Conservation (phyloP, 1,140 invertebrate species). For the Philotrypesis tridentata region DNA sequence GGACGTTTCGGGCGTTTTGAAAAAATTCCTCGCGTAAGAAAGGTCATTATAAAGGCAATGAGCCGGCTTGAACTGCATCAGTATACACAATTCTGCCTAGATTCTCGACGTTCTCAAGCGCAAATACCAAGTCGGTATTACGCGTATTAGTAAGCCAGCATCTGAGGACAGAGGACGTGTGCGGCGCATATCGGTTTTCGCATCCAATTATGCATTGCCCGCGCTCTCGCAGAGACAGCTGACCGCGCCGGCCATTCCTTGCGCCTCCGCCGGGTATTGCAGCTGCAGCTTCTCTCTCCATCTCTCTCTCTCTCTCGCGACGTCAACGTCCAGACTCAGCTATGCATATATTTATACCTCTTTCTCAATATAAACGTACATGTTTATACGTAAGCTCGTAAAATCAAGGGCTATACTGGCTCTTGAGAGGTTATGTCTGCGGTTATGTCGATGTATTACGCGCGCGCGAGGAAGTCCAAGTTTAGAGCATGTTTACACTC, state of each 20-base stretch:
- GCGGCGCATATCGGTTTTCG: slow-evolving; percentile 28
- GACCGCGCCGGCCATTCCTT: slow-evolving; percentile 55
- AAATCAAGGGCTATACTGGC: background rate
- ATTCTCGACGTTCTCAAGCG: slow-evolving; percentile 7
- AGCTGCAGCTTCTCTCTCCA: slow-evolving; percentile 64
- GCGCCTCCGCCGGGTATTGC: slow-evolving; percentile 18
- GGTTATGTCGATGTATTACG: background rate
- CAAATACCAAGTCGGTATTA: background rate
- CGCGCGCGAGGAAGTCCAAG: background rate
- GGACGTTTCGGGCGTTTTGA: too few species aligned
- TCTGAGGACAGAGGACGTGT: background rate
- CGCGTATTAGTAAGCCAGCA: background rate
- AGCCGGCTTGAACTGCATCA: background rate
- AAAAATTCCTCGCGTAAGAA: background rate
- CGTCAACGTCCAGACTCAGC: background rate
- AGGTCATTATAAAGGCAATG: background rate
- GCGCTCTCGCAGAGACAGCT: slow-evolving; percentile 60
- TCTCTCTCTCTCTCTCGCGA: background rate
- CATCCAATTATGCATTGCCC: slow-evolving; percentile 31
- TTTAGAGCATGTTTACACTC: background rate
- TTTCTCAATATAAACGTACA: background rate
- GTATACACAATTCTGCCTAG: background rate
- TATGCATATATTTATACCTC: background rate
- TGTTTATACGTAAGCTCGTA: background rate
- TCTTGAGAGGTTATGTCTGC: background rate